Conservation (phyloP, 2,888 invertebrate genomes). For the Hemicrepidius hirtus region DNA sequence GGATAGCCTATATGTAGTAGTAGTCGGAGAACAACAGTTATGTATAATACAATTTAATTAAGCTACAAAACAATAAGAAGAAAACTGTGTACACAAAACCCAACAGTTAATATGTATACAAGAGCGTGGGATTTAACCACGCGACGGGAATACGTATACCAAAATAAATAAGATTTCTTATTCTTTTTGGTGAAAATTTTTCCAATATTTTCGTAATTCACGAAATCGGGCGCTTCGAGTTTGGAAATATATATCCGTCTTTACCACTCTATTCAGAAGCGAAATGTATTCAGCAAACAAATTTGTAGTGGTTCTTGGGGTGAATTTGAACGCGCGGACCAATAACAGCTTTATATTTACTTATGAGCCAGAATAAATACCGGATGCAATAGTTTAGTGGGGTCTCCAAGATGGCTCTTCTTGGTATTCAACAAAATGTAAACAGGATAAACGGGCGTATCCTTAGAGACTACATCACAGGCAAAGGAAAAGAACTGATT, state of each 20-base stretch:
- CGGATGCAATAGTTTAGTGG: conserved; percentile 32
- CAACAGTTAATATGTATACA: too few relatives aligned
- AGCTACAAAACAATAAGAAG: too few relatives aligned
- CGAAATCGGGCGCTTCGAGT: not conserved
- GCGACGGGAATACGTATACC: not conserved
- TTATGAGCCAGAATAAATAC: conserved; percentile 36
- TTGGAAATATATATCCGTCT: conserved; percentile 12
- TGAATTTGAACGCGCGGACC: conserved; percentile 32
- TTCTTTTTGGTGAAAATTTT: not conserved
- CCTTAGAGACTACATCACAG: conserved; percentile 17
- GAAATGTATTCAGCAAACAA: conserved; percentile 17
- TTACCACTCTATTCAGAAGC: conserved; percentile 4
- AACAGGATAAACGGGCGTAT: conserved; percentile 26
- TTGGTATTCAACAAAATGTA: conserved; percentile 28
- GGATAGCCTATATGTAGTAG: too few relatives aligned
- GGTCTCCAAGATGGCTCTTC: conserved; percentile 33
- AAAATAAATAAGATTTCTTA: not conserved
- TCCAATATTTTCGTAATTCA: not conserved
- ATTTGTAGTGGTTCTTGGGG: conserved; percentile 24
- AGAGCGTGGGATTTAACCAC: too few relatives aligned
- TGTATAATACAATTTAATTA: too few relatives aligned
- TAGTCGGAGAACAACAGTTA: too few relatives aligned
- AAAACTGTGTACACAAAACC: too few relatives aligned
- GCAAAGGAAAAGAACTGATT: conserved; percentile 1
- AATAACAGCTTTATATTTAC: conserved; percentile 41